These are phyloP conservation scores for Macroglossus sobrinus DNA, from an alignment of 2,113 vertebrate genomes.

Conservation along the genomic window DNA sequence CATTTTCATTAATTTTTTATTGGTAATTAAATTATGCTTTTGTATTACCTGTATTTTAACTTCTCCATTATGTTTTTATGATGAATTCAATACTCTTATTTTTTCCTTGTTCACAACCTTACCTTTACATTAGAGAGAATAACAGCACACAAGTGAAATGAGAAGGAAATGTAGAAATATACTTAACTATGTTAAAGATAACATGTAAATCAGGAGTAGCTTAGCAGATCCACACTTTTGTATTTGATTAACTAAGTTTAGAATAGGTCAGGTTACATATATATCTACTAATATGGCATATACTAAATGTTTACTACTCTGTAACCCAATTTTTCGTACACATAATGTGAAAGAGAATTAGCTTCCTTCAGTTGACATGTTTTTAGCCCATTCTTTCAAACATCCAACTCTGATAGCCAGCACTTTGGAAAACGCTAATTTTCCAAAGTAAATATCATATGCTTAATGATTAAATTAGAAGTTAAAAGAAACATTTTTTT, in stretches of 20 bases:
- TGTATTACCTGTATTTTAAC: slow-evolving; percentile 1
- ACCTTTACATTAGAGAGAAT: slow-evolving; percentile 26
- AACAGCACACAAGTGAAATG: not conserved
- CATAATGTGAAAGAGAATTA: slow-evolving; percentile 16
- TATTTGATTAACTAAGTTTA: slow-evolving; percentile 9
- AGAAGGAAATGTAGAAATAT: not conserved
- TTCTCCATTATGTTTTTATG: not conserved
- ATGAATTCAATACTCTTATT: not conserved
- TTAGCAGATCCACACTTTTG: slow-evolving; percentile 34
- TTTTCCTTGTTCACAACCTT: not conserved
- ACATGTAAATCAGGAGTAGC: not conserved
- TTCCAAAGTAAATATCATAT: not conserved
- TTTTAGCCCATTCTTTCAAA: slow-evolving; percentile 18
- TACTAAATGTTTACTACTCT: slow-evolving; percentile 17
- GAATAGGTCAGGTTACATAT: not conserved
- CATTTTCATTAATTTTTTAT: slow-evolving; percentile 73
- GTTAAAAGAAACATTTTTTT: slow-evolving; percentile 33
- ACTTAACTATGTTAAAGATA: not conserved
- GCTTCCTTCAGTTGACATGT: slow-evolving; percentile 17
- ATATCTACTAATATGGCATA: not conserved
- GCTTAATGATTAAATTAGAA: not conserved
- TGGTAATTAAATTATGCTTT: slow-evolving; percentile 19
- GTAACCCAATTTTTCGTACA: slow-evolving; percentile 34
- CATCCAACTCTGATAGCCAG: not conserved
- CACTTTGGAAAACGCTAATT: slow-evolving; percentile 25